phyloP scores from a whole-genome alignment of 1,140 invertebrate genomes.

The Drosophila seguyi region DNA sequence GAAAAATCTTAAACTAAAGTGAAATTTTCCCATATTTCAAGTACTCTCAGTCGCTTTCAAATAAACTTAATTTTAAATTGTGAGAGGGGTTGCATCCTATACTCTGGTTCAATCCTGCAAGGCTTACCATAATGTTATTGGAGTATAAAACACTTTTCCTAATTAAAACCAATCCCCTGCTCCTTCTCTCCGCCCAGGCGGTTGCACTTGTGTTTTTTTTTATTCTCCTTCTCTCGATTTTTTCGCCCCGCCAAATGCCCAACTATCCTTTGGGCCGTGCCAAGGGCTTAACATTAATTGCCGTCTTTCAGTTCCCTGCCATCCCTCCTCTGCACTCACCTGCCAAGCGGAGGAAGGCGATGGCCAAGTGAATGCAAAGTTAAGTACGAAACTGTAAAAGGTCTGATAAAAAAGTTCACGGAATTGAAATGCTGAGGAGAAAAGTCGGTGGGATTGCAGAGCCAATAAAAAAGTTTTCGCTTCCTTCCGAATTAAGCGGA shows the following conservation, averaged over 20 bases:
- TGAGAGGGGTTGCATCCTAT: not conserved
- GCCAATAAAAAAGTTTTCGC: conserved; percentile 71
- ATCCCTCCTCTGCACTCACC: conserved; percentile 43
- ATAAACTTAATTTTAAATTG: conserved; percentile 1
- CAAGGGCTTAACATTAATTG: conserved; percentile 74
- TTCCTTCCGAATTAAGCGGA: conserved; percentile 50
- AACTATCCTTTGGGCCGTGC: conserved; percentile 65
- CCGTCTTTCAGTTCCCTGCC: conserved; percentile 63
- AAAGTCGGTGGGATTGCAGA: conserved; percentile 27
- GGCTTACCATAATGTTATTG: conserved; percentile 62
- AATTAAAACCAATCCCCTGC: conserved; percentile 64
- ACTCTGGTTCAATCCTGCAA: conserved; percentile 26
- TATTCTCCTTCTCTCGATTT: conserved; percentile 1
- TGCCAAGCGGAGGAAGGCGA: conserved; percentile 17
- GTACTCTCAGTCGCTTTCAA: too few relatives aligned
- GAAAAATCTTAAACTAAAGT: not conserved
- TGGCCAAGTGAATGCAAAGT: conserved; percentile 52
- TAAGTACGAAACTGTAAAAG: conserved; percentile 69
- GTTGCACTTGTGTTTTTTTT: conserved; percentile 20
- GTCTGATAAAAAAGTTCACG: conserved; percentile 68
- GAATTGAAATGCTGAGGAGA: conserved; percentile 41
- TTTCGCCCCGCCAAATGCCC: conserved; percentile 52
- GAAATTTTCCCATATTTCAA: too few relatives aligned
- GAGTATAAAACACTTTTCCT: conserved; percentile 69
- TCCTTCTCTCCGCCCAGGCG: conserved; percentile 19